These are phyloP conservation scores for Rhinichthys klamathensis DNA, from an alignment of 2,113 vertebrate species.

Conservation along the genomic window DNA sequence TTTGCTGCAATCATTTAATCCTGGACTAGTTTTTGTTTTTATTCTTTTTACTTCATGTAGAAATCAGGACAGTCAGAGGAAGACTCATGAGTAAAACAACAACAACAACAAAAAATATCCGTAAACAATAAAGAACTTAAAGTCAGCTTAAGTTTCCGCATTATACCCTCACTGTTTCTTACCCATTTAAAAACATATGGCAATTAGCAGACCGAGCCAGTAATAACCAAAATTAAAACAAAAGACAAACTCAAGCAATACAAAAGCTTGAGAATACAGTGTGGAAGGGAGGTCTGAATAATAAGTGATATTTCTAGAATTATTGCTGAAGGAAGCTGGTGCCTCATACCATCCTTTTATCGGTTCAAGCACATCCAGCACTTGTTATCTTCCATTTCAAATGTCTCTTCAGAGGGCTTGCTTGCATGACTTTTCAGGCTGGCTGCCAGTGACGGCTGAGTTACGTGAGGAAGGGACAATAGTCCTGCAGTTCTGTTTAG, in stretches of 20 bases:
- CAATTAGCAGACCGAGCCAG: conserved; percentile 57
- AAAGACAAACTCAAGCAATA: conserved; percentile 58
- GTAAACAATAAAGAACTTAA: conserved; percentile 73
- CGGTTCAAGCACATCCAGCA: conserved; percentile 45
- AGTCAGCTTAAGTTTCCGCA: conserved; percentile 60
- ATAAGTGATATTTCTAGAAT: conserved; percentile 63
- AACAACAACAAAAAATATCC: conserved; percentile 36
- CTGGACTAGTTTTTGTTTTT: conserved; percentile 45
- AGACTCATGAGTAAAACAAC: conserved; percentile 57
- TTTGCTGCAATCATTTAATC: conserved; percentile 44
- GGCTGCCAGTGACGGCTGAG: conserved; percentile 76
- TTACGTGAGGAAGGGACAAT: conserved; percentile 65
- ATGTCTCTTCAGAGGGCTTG: conserved; percentile 60
- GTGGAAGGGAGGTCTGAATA: conserved; percentile 33
- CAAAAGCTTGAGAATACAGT: conserved; percentile 55
- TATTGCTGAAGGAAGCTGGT: conserved; percentile 76
- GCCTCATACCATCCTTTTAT: conserved; percentile 60
- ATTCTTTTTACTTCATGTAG: conserved; percentile 68
- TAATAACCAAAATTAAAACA: conserved; percentile 62
- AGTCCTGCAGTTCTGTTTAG: conserved; percentile 56
- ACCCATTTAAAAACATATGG: conserved; percentile 68
- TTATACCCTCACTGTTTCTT: conserved; percentile 56
- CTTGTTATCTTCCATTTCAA: conserved; percentile 43
- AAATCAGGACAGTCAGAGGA: conserved; percentile 64
- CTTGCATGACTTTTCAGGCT: conserved; percentile 42